These are phyloP conservation scores for Mycetomoellerius zeteki DNA, from an alignment of 1,140 invertebrate genomes.

Conservation along the genomic window DNA sequence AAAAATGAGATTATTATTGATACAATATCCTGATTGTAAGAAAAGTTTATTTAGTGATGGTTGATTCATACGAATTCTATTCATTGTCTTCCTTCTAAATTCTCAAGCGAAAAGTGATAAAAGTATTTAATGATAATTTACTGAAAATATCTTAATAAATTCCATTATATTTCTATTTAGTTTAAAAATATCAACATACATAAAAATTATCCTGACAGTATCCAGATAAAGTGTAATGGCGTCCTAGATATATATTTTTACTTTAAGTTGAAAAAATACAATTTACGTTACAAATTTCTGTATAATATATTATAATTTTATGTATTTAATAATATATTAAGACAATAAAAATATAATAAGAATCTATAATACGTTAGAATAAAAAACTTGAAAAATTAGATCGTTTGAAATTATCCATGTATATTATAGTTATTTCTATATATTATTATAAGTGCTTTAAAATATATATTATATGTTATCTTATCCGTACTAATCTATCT, in stretches of 20 bases:
- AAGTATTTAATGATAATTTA: not conserved
- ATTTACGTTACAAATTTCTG: not conserved
- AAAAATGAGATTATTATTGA: no score
- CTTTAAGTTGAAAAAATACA: not conserved
- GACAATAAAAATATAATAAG: not conserved
- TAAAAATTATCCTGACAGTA: not conserved
- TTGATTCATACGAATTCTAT: not conserved
- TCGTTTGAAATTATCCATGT: not conserved
- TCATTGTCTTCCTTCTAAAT: not conserved
- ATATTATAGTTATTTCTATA: not conserved
- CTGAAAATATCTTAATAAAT: slow-evolving; percentile 10
- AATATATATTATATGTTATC: not conserved
- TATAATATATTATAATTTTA: no score
- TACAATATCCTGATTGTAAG: not conserved
- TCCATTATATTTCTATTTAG: not conserved
- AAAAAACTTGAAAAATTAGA: not conserved
- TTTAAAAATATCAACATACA: not conserved
- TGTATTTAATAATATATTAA: no score
- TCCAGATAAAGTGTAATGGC: not conserved
- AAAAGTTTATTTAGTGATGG: not conserved
- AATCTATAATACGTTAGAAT: not conserved
- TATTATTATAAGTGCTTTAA: not conserved
- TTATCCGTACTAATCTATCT: not conserved
- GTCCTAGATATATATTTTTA: not conserved
- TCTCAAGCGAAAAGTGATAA: not conserved